Evolutionary conservation across 1,140 invertebrate genomes (phyloP), one percentile per base, ranked within the genome.

Genomic region (Leptinotarsa lineolata): DNA sequence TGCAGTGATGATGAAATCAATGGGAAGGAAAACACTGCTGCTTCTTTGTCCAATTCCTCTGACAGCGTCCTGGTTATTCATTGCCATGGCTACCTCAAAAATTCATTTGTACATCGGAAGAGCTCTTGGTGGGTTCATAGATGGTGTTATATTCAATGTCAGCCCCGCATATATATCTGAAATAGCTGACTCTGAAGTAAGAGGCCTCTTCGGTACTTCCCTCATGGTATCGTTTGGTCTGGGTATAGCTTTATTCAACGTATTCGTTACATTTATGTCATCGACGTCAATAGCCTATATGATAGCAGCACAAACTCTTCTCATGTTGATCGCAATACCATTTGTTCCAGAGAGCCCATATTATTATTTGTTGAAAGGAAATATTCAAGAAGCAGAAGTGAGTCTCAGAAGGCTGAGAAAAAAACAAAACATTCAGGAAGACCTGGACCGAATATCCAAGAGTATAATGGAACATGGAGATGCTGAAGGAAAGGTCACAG

Each of bases 331-430:
- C 20, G 59, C 58, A 5, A 74, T 78, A 69, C 24, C 72, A 4
- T 60, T 59, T 15, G 66, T 77, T 70, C 77, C 77, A 15, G 75
- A 77, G 65, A 73, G 60, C 18, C 77, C 77, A 1, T 78, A 77
- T 71, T 77, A 24, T 48, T 68, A 63, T 13, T 24, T 77, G 39
- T 69, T 75, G 66, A 61, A 46, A 22, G 63, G 63, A 11, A 44
- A 75, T 0, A 13, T 22, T 15, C 63, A 64, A 12, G 64, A 72
- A 48, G 76, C 74, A 15, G 72, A 65, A 48, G 58, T 24, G 12
- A 58, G 59, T 15, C 54, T 78, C 22, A 74, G 44, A 44, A 70
- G 69, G 68, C 48, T 78, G 3, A 60, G 72, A 13, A 6, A 63
- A 12, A 72, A 58, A 30, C 16, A 69, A 5, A 54, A 73, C 18